Evolutionary conservation across 2,797 vertebrate genomes (phyloP).

Genomic region (Premnoplex brunnescens): DNA sequence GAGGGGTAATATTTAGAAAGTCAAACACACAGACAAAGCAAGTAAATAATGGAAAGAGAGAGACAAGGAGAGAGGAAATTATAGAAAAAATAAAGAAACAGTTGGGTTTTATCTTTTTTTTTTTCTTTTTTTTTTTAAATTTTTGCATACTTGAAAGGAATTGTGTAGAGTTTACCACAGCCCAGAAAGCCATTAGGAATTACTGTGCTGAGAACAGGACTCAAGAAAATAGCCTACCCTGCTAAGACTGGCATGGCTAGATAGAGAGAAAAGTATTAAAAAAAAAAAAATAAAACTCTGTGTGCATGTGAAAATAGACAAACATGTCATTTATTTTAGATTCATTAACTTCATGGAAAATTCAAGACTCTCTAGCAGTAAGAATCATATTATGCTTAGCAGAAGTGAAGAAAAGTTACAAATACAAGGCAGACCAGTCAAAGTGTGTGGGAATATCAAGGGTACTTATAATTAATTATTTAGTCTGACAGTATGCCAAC

Average conservation of each 20-base stretch:
- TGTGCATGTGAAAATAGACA: not conserved
- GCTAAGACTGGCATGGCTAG: not conserved
- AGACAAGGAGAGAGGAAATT: not conserved
- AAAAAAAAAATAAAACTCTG: not conserved
- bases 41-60: not conserved
- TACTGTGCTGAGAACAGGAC: not conserved
- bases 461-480: not conserved
- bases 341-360: not conserved
- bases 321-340: not conserved
- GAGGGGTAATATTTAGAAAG: not conserved
- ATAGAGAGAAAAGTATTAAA: not conserved
- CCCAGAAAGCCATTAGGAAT: not conserved
- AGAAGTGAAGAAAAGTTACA: not conserved
- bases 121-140: too few species aligned
- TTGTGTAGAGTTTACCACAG: not conserved
- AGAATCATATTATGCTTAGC: not conserved
- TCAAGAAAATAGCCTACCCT: not conserved
- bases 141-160: not conserved
- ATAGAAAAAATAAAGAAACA: not conserved
- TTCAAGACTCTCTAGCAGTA: not conserved
- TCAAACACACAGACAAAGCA: not conserved
- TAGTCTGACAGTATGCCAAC: not conserved
- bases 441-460: not conserved
- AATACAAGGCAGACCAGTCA: not conserved
- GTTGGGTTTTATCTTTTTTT: too few species aligned